Percentiles rank a stretch among this genome's conserved stretches.
Evolutionary conservation across 1,140 invertebrate species (phyloP).

Genomic region (Elysia chlorotica): DNA sequence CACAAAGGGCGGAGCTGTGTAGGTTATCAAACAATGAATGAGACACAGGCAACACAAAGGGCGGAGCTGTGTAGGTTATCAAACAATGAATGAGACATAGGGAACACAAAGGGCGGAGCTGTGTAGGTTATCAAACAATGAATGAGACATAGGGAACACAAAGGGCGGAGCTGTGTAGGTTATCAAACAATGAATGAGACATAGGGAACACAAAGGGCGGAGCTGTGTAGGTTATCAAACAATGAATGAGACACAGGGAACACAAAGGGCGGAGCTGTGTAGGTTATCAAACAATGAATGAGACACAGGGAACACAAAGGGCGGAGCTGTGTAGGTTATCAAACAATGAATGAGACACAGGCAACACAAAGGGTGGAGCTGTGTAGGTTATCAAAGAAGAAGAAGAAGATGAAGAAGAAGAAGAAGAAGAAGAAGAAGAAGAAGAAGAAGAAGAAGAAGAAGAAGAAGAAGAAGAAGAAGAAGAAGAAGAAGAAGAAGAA

Average conservation of each 20-base stretch:
- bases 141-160: background rate
- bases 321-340: background rate
- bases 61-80: background rate
- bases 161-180: background rate
- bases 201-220: background rate
- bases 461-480: background rate
- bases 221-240: too few species aligned
- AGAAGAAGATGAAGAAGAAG: background rate
- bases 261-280: background rate
- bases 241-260: background rate
- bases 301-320: background rate
- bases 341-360: background rate
- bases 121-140: background rate
- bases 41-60: background rate
- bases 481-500: background rate
- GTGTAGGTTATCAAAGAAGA: background rate
- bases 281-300: background rate
- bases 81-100: background rate
- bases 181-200: too few species aligned
- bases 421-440: background rate
- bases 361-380: background rate
- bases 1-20: too few species aligned
- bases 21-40: too few species aligned
- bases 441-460: background rate
- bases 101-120: background rate